These are phyloP conservation scores for Temnothorax curvispinosus DNA, from an alignment of 1,140 invertebrate genomes.

Conservation along the genomic window DNA sequence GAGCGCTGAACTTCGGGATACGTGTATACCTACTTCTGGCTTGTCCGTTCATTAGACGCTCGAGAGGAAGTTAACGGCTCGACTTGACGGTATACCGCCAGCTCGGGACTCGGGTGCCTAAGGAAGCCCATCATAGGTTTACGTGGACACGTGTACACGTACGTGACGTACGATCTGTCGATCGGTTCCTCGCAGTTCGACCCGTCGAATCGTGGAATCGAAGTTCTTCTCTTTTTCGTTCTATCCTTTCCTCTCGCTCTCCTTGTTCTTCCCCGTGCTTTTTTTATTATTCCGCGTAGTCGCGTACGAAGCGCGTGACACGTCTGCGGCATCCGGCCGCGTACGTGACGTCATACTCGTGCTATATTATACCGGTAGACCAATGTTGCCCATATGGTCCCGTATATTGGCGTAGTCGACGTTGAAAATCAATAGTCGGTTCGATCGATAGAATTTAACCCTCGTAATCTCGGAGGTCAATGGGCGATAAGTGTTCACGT, in stretches of 20 bases:
- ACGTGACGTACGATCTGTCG: conserved; percentile 65
- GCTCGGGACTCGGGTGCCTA: conserved; percentile 70
- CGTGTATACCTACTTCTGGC: conserved; percentile 34
- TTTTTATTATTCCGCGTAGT: conserved; percentile 80
- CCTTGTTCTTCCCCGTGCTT: conserved; percentile 15
- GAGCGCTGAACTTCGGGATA: conserved; percentile 72
- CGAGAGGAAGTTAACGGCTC: conserved; percentile 79
- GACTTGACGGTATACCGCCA: conserved; percentile 68
- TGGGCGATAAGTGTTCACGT: conserved; percentile 21
- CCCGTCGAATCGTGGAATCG: conserved; percentile 57
- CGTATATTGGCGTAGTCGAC: conserved; percentile 25
- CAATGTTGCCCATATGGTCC: conserved; percentile 66
- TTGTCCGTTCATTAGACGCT: conserved; percentile 71
- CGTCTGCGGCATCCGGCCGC: conserved; percentile 80
- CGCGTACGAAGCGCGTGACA: conserved; percentile 73
- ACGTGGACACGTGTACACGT: conserved; percentile 71
- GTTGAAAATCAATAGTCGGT: background rate
- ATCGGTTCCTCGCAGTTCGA: conserved; percentile 23
- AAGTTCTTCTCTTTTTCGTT: background rate
- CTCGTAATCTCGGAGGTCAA: conserved; percentile 43
- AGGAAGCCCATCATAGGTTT: conserved; percentile 70
- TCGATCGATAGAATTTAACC: conserved; percentile 36
- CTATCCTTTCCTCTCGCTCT: background rate
- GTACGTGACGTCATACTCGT: conserved; percentile 82
- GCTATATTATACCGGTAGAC: conserved; percentile 70